A percentile compares a stretch with the other conserved stretches of the same genome.
phyloP scores from a whole-genome alignment of 2,113 vertebrate species.

The Entomyzon cyanotis region DNA sequence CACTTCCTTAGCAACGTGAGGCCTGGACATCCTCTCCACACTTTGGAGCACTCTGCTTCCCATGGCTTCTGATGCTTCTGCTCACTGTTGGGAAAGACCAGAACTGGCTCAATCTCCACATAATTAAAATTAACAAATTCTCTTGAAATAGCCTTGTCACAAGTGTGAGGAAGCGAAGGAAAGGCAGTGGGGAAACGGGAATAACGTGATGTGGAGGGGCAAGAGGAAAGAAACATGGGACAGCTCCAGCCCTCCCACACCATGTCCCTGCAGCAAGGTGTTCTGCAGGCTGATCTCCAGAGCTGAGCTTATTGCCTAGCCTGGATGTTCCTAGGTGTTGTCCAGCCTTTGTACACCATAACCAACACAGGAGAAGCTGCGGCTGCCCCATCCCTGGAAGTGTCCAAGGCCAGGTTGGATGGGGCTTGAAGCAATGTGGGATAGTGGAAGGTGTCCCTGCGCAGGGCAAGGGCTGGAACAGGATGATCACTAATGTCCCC shows the following conservation, averaged over 20 bases:
- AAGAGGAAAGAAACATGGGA: accelerated
- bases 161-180: not conserved
- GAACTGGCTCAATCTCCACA: not conserved
- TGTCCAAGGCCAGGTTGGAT: not conserved
- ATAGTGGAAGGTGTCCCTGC: not conserved
- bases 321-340: not conserved
- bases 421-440: not conserved
- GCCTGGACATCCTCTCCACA: not conserved
- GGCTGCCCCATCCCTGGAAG: not conserved
- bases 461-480: not conserved
- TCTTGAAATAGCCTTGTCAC: not conserved
- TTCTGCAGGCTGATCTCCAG: not conserved
- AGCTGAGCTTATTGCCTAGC: not conserved
- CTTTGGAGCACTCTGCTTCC: accelerated
- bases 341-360: not conserved
- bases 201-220: accelerated
- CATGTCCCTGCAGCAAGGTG: not conserved
- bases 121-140: not conserved
- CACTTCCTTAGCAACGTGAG: not conserved
- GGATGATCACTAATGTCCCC: not conserved
- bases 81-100: not conserved
- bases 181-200: not conserved
- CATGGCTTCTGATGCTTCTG: not conserved
- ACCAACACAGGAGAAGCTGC: not conserved
- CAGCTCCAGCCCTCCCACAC: not conserved